A percentile compares a stretch with the other conserved stretches of the same genome.
Conservation (phyloP, 2,113 vertebrate species). For the Plecturocebus donacophilus region DNA sequence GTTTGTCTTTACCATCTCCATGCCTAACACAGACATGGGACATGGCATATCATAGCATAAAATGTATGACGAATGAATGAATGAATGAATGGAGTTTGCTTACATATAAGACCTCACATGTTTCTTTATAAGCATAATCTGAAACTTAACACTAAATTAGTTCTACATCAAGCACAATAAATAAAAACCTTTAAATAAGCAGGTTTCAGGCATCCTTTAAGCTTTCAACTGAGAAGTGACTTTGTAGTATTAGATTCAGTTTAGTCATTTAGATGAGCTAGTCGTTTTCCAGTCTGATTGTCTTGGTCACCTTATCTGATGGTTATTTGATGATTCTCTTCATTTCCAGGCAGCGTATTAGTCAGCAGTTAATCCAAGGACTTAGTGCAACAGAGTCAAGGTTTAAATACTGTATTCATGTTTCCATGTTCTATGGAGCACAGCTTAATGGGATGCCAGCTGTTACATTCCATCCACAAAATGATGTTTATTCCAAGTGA, state of each 20-base stretch:
- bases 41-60: neutral
- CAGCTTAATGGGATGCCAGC: neutral
- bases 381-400: neutral
- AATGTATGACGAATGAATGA: neutral
- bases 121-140: neutral
- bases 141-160: neutral
- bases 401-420: neutral
- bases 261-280: neutral
- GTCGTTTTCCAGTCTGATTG: neutral
- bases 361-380: neutral
- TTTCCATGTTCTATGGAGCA: neutral
- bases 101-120: neutral
- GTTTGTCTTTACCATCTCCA: neutral
- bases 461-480: neutral
- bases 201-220: neutral
- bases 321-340: neutral
- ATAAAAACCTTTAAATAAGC: neutral
- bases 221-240: constrained; percentile 1
- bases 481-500: neutral
- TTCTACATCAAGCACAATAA: neutral
- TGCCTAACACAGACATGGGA: neutral
- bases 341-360: neutral
- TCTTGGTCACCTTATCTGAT: neutral
- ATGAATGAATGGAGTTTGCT: neutral
- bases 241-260: neutral